A percentile compares a stretch with the other conserved stretches of the same genome.
phyloP scores from a whole-genome alignment of 2,888 invertebrate species.

The Synanthedon vespiformis region DNA sequence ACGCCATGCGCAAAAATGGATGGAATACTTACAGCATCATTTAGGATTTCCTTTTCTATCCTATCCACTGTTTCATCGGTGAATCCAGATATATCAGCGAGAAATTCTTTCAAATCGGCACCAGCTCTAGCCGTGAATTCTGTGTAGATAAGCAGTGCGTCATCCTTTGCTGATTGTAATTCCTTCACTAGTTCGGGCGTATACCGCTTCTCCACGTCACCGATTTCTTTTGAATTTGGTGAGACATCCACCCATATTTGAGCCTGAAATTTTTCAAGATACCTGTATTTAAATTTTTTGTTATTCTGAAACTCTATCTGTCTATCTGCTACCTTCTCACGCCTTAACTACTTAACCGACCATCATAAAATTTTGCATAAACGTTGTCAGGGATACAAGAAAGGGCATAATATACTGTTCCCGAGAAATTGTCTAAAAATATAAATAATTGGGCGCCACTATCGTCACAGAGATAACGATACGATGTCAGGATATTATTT shows the following conservation, averaged over 20 bases:
- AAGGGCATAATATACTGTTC: too few species aligned
- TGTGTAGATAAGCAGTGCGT: constrained; percentile 44
- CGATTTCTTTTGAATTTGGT: constrained; percentile 14
- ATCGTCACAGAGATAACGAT: too few species aligned
- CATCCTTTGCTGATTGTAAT: constrained; percentile 27
- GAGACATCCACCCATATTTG: constrained; percentile 21
- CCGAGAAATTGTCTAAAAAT: too few species aligned
- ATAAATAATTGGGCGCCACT: too few species aligned
- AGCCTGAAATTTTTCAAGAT: constrained; percentile 13
- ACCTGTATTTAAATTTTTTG: too few species aligned
- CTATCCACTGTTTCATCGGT: constrained; percentile 22
- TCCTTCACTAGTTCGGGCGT: constrained; percentile 31
- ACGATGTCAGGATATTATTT: too few species aligned
- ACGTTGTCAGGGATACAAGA: too few species aligned
- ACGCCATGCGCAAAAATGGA: too few species aligned
- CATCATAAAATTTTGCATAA: too few species aligned
- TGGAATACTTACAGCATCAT: constrained; percentile 29
- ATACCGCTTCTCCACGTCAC: constrained; percentile 29
- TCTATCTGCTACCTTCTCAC: too few species aligned
- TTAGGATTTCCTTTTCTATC: constrained; percentile 9
- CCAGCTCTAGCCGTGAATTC: constrained; percentile 40
- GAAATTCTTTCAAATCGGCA: constrained; percentile 33
- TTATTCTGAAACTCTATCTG: too few species aligned
- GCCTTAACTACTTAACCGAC: too few species aligned
- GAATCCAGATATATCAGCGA: constrained; percentile 30